Base-by-base conservation (phyloP, 2,113 vertebrate species). In the Perognathus longimembris region DNA sequence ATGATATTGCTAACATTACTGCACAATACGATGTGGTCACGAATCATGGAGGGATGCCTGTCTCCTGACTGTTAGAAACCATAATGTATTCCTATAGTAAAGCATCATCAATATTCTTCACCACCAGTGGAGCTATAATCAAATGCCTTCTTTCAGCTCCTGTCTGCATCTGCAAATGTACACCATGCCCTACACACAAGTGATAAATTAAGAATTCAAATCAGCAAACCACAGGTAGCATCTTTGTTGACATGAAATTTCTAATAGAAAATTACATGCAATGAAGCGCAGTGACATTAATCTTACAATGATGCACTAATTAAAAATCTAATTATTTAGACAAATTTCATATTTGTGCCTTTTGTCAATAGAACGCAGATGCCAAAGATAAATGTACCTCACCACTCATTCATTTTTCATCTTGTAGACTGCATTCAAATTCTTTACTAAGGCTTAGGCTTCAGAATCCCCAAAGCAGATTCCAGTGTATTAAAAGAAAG, bases 241-340 rank as follows among this genome's bases (percentile, higher is more conserved):
- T 73, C 96, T 96, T 57, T 96, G 59, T 45, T 95, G 97, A 78
- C 85, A 92, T 34, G 34, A 97, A 96, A 91, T 96, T 86, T 94
- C 93, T 76, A 96, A 95, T 54, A 95, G 38, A 69, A 97, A 97
- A 95, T 96, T 85, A 92, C 66, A 94, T 34, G 70, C 90, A 88
- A 97, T 1, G 38, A 92, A 97, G 73, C 24, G 4, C 66, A 97
- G 94, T 83, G 90, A 96, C 91, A 97, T 97, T 96, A 95, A 96
- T 97, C 87, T 96, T 95, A 97, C 57, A 93, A 92, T 92, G 86
- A 97, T 95, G 88, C 71, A 97, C 95, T 97, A 98, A 98, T 98
- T 98, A 98, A 95, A 98, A 97, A 97, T 96, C 94, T 98, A 98
- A 98, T 98, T 97, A 97, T 94, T 98, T 95, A 97, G 92, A 97